phyloP scores from a whole-genome alignment of 2,797 vertebrate species.

The Squalus acanthias region DNA sequence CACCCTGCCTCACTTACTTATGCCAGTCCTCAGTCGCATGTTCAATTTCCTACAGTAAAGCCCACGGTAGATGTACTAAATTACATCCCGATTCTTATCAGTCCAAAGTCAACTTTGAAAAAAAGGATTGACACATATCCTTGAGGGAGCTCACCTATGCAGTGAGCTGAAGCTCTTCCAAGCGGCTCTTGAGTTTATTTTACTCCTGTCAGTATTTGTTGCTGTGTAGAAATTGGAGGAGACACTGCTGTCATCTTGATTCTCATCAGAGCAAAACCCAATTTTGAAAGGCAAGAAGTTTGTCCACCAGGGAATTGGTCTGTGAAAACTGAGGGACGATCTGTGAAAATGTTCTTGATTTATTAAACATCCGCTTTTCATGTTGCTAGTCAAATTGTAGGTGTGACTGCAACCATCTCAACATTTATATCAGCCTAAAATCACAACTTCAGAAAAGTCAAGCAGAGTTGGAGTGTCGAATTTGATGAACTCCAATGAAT shows the following conservation, averaged over 20 bases:
- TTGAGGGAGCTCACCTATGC: neutral
- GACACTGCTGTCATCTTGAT: constrained; percentile 1
- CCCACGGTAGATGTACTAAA: neutral
- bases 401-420: neutral
- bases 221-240: neutral
- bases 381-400: neutral
- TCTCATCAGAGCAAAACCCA: neutral
- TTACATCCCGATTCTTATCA: neutral
- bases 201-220: neutral
- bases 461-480: neutral
- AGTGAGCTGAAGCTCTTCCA: neutral
- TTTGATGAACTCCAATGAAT: neutral
- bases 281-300: neutral
- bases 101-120: neutral
- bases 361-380: neutral
- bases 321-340: neutral
- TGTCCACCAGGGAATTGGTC: neutral
- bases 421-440: neutral
- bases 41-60: neutral
- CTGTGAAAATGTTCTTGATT: neutral
- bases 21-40: neutral
- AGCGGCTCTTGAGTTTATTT: neutral
- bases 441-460: neutral
- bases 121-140: neutral
- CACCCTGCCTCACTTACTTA: neutral